Percentiles rank a stretch among this genome's conserved stretches.
Evolutionary conservation across 2,888 invertebrate species (phyloP).

Genomic region (Leuctra nigra): DNA sequence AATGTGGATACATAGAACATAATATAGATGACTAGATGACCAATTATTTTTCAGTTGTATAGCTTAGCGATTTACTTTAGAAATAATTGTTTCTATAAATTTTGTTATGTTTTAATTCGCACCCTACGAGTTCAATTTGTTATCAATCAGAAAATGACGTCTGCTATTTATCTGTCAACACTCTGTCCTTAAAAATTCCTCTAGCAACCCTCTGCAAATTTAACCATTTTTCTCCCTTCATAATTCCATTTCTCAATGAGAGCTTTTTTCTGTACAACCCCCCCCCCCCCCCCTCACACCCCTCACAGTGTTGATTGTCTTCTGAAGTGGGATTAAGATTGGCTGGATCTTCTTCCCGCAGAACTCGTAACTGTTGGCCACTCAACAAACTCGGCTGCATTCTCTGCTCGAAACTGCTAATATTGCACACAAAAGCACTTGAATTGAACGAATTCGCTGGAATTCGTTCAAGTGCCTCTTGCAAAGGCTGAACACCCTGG

Average conservation of each 20-base stretch:
- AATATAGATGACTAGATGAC: no score
- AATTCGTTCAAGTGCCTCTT: background rate
- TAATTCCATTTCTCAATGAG: background rate
- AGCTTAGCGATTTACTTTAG: no score
- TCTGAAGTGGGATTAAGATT: constrained; percentile 4
- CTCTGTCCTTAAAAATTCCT: no score
- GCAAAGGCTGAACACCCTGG: background rate
- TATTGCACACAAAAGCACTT: constrained; percentile 1
- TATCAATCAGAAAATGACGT: no score
- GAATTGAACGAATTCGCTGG: no score
- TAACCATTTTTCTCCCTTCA: background rate
- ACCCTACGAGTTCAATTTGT: no score
- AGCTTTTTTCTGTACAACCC: background rate
- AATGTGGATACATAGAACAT: no score
- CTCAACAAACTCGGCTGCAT: background rate
- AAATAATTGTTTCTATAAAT: no score
- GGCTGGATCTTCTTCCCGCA: background rate
- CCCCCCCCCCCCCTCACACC: background rate
- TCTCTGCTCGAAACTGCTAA: constrained; percentile 2
- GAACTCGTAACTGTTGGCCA: background rate
- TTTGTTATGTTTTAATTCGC: no score
- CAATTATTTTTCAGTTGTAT: no score
- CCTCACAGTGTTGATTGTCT: background rate
- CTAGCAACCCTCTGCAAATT: background rate
- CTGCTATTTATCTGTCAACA: no score